Percentiles rank a stretch among this genome's conserved stretches.
These are phyloP conservation scores for Arnoldichthys spilopterus DNA, from an alignment of 2,797 vertebrate genomes.

Conservation along the genomic window DNA sequence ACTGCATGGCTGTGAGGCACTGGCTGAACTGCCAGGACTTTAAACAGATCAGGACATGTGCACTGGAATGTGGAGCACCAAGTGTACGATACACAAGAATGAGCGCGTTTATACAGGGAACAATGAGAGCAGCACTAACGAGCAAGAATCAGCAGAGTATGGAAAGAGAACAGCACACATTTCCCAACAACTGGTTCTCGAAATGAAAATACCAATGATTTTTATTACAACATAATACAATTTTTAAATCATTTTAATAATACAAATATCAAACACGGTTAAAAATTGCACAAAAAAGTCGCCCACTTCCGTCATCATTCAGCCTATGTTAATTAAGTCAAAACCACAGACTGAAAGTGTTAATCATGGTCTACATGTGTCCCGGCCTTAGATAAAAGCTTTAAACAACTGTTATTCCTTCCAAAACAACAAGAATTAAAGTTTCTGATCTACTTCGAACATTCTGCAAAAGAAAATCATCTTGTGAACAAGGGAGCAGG, in stretches of 20 bases:
- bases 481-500: too few relatives aligned
- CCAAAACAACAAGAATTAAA: too few relatives aligned
- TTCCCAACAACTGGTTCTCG: neutral
- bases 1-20: neutral
- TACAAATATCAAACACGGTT: too few relatives aligned
- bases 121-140: neutral
- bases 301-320: neutral
- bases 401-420: too few relatives aligned
- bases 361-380: neutral
- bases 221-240: neutral
- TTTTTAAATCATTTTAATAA: too few relatives aligned
- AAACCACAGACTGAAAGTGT: neutral
- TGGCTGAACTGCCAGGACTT: constrained; percentile 10
- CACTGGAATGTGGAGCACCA: constrained; percentile 49
- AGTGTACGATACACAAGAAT: neutral
- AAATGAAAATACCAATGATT: too few relatives aligned
- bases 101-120: neutral
- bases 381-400: neutral
- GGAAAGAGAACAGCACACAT: neutral
- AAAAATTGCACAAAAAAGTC: neutral
- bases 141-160: neutral
- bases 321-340: neutral
- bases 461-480: too few relatives aligned
- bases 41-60: constrained; percentile 60
- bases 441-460: too few relatives aligned